A percentile compares a stretch with the other conserved stretches of the same genome.
phyloP scores from a whole-genome alignment of 2,888 invertebrate species.

The Beris chalybata region DNA sequence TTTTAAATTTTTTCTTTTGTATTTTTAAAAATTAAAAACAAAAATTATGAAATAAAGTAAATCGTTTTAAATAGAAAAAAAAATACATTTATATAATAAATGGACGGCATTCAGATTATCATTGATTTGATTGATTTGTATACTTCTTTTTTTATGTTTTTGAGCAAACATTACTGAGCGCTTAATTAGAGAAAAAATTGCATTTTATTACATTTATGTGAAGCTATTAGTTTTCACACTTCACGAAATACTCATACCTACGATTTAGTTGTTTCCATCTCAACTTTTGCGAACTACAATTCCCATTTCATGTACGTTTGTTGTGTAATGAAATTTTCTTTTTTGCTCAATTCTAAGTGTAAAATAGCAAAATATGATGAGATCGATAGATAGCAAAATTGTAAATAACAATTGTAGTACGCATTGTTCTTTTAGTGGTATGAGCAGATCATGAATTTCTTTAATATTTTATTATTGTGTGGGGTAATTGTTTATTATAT shows the following conservation, averaged over 20 bases:
- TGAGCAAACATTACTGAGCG: not conserved
- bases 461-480: no score
- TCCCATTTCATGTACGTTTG: not conserved
- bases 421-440: no score
- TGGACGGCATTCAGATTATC: constrained; percentile 41
- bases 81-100: constrained; percentile 39
- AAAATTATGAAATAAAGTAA: constrained; percentile 31
- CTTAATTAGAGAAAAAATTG: no score
- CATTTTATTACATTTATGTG: constrained; percentile 10
- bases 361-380: no score
- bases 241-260: not conserved
- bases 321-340: no score
- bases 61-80: constrained; percentile 13
- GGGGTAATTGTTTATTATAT: no score
- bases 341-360: no score
- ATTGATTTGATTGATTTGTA: constrained; percentile 33
- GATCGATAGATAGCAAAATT: no score
- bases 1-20: not conserved
- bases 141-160: constrained; percentile 2
- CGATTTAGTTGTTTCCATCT: not conserved
- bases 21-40: constrained; percentile 14
- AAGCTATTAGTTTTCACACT: not conserved
- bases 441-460: no score
- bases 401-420: no score
- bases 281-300: not conserved